Evolutionary conservation across 1,140 invertebrate species (phyloP), one percentile per base, ranked within the genome.

Genomic region (Macrosteles quadrilineatus): DNA sequence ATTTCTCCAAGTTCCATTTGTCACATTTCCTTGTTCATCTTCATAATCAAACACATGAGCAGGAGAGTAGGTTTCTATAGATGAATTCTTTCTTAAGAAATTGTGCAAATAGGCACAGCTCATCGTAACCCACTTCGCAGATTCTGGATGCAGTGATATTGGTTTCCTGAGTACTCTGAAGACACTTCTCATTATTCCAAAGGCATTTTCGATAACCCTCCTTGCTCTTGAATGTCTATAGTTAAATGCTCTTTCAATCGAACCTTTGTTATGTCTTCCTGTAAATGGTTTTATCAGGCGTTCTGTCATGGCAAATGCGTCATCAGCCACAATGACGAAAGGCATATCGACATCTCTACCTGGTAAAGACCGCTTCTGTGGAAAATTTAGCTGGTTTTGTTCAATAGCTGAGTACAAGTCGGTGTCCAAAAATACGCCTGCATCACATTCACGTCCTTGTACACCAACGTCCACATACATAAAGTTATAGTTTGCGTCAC

Each of bases 131-230:
- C 65, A 29, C 45, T 73, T 25, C 11, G 72, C 76, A 62, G 69
- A 78, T 67, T 78, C 65, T 50, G 73, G 71, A 27, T 78, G 55
- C n/a, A 81, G 57, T 53, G 73, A 29, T 9, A 81, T 77, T 40
- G 78, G 76, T 29, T 68, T 75, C 72, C 75, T 69, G 19, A 83
- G 80, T 43, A 83, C 75, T 75, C 80, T 72, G 73, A 81, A 84
- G 32, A 77, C 75, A 30, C 76, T 74, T 0, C 78, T 72, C 40
- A 85, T 71, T 65, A 85, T 83, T n/a, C 83, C 83, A 76, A 86
- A 86, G 4, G 79, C 79, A 77, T 85, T 85, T 78, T 86, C 84
- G 1, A 83, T 77, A 23, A 82, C 77, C 69, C 78, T 76, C 21
- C 81, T 71, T 30, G 78, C 77, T 64, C 78, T 72, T 19, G 74